Evolutionary conservation across 64 coral and sea anemone genomes (phyloP), one percentile per base, ranked within the genome.

Genomic region (Actinia tenebrosa): DNA sequence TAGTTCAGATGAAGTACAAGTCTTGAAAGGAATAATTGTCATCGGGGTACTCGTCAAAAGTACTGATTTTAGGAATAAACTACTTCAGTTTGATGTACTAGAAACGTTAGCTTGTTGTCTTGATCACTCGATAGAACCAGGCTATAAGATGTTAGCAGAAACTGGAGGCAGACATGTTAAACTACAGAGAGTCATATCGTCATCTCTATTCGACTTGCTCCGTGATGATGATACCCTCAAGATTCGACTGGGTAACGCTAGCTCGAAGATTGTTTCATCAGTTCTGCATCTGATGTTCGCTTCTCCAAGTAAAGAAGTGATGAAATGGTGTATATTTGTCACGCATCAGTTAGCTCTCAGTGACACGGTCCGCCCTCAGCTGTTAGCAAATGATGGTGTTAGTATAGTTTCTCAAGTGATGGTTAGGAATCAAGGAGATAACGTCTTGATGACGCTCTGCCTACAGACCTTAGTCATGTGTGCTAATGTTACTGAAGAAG

Each of bases 381-480:
- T 95, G 25, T n/a, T 92, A 20, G 72, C 77, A 0, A 85, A 99
- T 78, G 79, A 75, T 13, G 91, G 89, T 44, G 88, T 99, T 50
- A 45, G 87, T 11, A 53, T 87, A 53, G 93, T 99, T 10, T 90
- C 97, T 1, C 78, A 93, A 78, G 83, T 95, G 81, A 53, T 95
- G 20, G 93, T 92, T 2, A 68, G 45, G 56, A 95, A 90, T 55
- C 97, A 93, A 56, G 97, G 97, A 45, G 97, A 99, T 37, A 56
- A 86, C n/a, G 86, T 99, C 16, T 18, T 91, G 85, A 90, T 99
- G 91, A 95, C 91, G n/a, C 77, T 92, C 14, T 95, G 93, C 80
- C 84, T 99, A 22, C 97, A 99, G 61, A 95, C 92, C 14, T 66
- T 99, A 54, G 93, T 99, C 16, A 99, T 95, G 88, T 93, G 91